Evolutionary conservation across 1,140 invertebrate species (phyloP), one percentile per base, ranked within the genome.

Genomic region (Sinella curviseta): DNA sequence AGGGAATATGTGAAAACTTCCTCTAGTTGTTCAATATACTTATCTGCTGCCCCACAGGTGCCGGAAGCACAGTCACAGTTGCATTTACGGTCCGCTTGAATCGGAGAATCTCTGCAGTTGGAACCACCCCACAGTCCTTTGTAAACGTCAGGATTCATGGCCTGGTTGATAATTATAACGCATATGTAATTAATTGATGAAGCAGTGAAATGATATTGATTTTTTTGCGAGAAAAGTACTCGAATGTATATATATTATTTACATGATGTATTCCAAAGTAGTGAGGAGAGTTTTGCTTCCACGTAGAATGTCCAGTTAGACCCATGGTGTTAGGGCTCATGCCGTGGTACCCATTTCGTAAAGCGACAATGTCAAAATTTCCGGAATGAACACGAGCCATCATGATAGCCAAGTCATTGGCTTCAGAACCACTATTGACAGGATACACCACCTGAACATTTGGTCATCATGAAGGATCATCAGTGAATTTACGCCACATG

Each of bases 401-500:
- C 17, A 96, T 85, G 78, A 97, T 89, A 0, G 97, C 97, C 54
- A 99, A 87, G 86, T 99, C 97, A 86, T 98, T 99, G 0, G 97
- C 97, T 89, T 99, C 97, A 8, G 95, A 97, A 0, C 97, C 97
- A 86, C 95, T 98, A 85, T 99, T 99, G 0, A 96, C 93, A 84
- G 98, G 92, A 86, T 97, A 98, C 26, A 95, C 93, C 20, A 94
- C 92, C 91, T 93, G 85, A 4, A 87, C 84, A n/a, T 57, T 28
- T 70, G 77, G 80, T 67, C 36, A 76, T 48, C 16, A 54, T n/a
- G n/a, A n/a, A n/a, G n/a, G n/a, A n/a, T n/a, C n/a, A n/a, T n/a
- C n/a, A n/a, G n/a, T n/a, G n/a, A n/a, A n/a, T n/a, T n/a, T n/a
- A 55, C 31, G 30, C 20, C 14, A 75, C n/a, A 31, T 75, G 73